Conservation (phyloP, 2,113 vertebrate genomes). For the Carlito syrichta region DNA sequence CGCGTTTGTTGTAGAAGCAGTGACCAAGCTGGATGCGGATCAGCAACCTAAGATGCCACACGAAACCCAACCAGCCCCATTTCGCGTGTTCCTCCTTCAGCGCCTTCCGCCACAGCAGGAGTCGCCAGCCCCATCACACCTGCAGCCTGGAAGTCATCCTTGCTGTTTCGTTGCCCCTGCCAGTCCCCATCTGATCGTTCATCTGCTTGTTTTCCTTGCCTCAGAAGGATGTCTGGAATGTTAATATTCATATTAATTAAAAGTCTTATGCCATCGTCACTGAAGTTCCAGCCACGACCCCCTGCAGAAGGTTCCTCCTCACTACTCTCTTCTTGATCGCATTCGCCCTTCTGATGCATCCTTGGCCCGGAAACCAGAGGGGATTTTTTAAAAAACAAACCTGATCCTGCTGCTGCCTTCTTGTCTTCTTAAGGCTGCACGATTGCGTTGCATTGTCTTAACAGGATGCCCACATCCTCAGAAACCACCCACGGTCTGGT, state of each 20-base stretch:
- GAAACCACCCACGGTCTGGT: background rate
- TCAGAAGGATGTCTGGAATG: background rate
- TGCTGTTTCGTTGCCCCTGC: background rate
- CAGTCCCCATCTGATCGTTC: background rate
- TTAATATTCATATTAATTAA: background rate
- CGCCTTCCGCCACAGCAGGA: background rate
- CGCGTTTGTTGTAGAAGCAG: background rate
- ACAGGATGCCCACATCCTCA: background rate
- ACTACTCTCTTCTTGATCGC: too few species aligned
- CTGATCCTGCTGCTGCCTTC: background rate
- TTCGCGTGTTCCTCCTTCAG: accelerated
- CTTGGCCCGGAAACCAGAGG: background rate
- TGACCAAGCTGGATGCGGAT: background rate
- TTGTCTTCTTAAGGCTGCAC: background rate
- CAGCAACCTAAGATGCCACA: background rate
- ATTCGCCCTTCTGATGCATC: background rate
- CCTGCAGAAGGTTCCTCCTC: background rate
- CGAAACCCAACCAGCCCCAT: background rate
- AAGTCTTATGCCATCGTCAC: background rate
- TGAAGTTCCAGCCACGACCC: background rate
- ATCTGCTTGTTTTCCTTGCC: background rate
- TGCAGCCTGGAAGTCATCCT: background rate
- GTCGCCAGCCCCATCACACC: background rate
- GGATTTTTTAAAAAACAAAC: background rate
- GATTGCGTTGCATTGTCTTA: background rate